A percentile compares a stretch with the other conserved stretches of the same genome.
phyloP scores from a whole-genome alignment of 2,113 vertebrate species.

The Coturnix japonica region DNA sequence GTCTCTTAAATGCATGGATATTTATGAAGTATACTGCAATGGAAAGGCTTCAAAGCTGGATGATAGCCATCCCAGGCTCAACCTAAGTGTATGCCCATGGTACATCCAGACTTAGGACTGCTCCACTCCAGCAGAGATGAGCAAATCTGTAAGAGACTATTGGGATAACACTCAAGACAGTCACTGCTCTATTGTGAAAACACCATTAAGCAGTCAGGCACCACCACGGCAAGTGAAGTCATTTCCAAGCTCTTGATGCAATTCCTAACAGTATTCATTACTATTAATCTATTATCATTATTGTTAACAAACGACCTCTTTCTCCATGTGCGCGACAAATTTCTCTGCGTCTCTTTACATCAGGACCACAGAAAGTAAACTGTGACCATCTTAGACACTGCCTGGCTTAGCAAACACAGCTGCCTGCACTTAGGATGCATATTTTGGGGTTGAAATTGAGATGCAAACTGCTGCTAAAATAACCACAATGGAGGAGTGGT shows the following conservation, averaged over 20 bases:
- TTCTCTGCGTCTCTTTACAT: neutral
- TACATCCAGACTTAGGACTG: neutral
- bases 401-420: conserved; percentile 16
- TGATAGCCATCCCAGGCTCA: neutral
- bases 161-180: neutral
- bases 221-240: rapidly evolving
- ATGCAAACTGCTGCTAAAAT: conserved; percentile 21
- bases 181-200: neutral
- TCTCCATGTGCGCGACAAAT: rapidly evolving
- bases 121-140: neutral
- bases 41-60: neutral
- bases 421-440: neutral
- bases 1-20: neutral
- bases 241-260: neutral
- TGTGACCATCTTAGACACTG: neutral
- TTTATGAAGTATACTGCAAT: neutral
- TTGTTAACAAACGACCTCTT: neutral
- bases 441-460: conserved; percentile 14
- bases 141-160: neutral
- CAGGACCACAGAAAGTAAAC: neutral
- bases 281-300: neutral
- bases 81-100: neutral
- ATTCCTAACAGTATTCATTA: neutral
- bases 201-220: neutral
- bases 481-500: neutral